Base-by-base conservation (phyloP, 2,888 invertebrate species). In the Cephalotes varians region DNA sequence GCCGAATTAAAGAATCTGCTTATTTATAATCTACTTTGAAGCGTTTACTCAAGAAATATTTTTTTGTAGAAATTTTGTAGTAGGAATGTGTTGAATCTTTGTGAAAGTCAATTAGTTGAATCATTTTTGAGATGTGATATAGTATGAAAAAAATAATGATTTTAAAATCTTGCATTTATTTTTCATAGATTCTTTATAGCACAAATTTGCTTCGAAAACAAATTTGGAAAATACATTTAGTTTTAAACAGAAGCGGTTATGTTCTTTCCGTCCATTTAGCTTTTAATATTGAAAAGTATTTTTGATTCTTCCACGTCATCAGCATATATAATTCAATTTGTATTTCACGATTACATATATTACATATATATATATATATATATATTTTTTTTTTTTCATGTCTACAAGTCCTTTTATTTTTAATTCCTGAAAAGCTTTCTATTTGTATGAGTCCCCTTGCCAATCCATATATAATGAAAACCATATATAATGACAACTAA, bases 381-480 rank as follows among this genome's bases (percentile, higher is more conserved):
- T 12, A 9, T 15, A 28, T 51, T 9, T 51, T 21, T 49, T n/a
- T 34, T 69, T n/a, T 25, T 54, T 51, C 15, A 69, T 15, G 34
- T 12, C n/a, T n/a, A 25, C 15, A 25, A 71, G 34, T 51, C n/a
- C 25, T 25, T 71, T 37, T 44, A 44, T 58, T 72, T 49, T 72
- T 58, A 58, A 44, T 37, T 64, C 4, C 10, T 47, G 12, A 58
- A 73, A 31, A 60, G 21, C 7, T 15, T 58, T 47, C 15, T 15
- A 2, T 64, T 12, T 74, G 12, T 6, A 15, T 40, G 40, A 12
- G 10, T n/a, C 15, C 18, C 10, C 21, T 64, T 37, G n/a, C 15
- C 21, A 69, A 34, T 40, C 54, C 31, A 44, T 44, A 44, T n/a
- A n/a, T n/a, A n/a, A n/a, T n/a, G n/a, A n/a, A n/a, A n/a, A n/a